Evolutionary conservation across 1,140 invertebrate species (phyloP).

Genomic region (Odontomachus brunneus): DNA sequence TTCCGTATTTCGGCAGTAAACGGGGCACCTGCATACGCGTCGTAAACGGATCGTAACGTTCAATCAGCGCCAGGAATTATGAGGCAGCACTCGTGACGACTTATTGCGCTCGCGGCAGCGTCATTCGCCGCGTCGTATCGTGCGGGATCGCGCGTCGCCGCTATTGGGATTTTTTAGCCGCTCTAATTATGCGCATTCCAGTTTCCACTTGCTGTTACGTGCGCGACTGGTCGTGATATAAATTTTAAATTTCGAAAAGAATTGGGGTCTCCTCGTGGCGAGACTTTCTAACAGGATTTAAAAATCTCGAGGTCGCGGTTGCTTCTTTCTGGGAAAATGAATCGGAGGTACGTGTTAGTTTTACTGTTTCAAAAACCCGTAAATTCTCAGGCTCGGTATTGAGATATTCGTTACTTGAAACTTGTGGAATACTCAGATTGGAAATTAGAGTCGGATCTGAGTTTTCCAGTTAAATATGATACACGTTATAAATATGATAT

Average conservation of each 20-base stretch:
- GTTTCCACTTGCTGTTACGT: not conserved
- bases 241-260: conserved; percentile 1
- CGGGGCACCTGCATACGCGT: conserved; percentile 4
- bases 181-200: conserved; percentile 9
- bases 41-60: conserved; percentile 56
- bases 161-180: not conserved
- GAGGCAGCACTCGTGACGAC: conserved; percentile 26
- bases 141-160: not conserved
- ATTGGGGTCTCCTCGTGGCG: not conserved
- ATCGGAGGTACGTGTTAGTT: no score
- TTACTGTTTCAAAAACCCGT: no score
- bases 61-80: conserved; percentile 50
- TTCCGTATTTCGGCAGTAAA: conserved; percentile 40
- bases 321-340: not conserved
- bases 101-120: conserved; percentile 22
- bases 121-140: not conserved
- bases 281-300: not conserved
- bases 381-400: no score
- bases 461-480: no score
- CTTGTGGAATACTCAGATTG: no score
- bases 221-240: not conserved
- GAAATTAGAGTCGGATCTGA: no score
- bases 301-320: not conserved
- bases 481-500: no score
- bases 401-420: no score